These are phyloP conservation scores for Oscheius sp. DNA, from an alignment of 2,888 invertebrate species.

Conservation along the genomic window DNA sequence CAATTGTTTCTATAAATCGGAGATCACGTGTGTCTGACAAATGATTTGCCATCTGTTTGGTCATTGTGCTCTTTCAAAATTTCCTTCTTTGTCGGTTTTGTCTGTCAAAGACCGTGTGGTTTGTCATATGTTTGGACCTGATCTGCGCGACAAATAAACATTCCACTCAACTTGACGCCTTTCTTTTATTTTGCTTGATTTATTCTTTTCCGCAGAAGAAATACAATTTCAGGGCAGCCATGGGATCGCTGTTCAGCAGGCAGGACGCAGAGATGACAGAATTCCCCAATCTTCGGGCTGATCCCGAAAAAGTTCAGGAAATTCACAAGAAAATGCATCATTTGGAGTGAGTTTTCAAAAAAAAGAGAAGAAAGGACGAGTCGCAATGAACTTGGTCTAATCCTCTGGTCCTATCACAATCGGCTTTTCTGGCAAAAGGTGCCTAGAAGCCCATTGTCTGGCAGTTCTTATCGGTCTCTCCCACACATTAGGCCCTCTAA, in stretches of 20 bases:
- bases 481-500: constrained; percentile 16
- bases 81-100: too few relatives aligned
- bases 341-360: constrained; percentile 11
- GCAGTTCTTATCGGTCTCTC: constrained; percentile 14
- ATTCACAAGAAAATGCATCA: constrained; percentile 20
- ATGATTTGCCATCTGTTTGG: too few relatives aligned
- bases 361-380: neutral
- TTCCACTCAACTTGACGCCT: too few relatives aligned
- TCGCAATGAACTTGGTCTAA: neutral
- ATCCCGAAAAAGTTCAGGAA: constrained; percentile 4
- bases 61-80: too few relatives aligned
- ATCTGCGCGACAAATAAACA: constrained; percentile 8
- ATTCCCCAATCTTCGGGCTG: constrained; percentile 11
- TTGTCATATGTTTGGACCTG: too few relatives aligned
- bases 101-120: too few relatives aligned
- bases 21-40: too few relatives aligned
- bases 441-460: neutral
- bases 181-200: too few relatives aligned
- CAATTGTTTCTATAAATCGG: too few relatives aligned
- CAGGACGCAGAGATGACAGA: neutral
- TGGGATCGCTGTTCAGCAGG: constrained; percentile 14
- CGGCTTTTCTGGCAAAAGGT: constrained; percentile 19
- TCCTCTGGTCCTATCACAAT: constrained; percentile 17
- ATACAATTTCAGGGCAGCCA: neutral
- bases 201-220: too few relatives aligned